Base-by-base conservation (phyloP, 2,797 vertebrate species). In the Neoniphon sammara region DNA sequence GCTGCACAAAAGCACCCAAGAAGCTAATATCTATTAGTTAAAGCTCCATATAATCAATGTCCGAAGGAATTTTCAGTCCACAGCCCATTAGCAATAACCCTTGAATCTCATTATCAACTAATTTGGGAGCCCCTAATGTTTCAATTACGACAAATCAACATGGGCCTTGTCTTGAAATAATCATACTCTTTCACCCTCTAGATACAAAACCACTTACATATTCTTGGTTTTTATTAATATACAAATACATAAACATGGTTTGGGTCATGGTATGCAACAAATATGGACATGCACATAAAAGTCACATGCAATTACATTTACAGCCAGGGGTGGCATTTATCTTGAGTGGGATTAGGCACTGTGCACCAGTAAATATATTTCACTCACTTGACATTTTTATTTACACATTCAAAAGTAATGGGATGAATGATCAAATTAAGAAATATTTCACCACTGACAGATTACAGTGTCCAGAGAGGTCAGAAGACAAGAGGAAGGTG, bases 361-460 rank as follows among this genome's bases (percentile, higher is more conserved):
- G n/a, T 44, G 49, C 30, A 50, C 59, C 31, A 50, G 64, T 54
- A 31, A 56, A 81, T 74, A 59, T 21, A 59, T 69, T 84, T 70
- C 59, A 67, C 34, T 65, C 62, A 68, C n/a, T 31, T 66, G 80
- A 83, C 82, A 76, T 67, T 70, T 87, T 88, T 81, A 91, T 89
- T 81, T 81, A 83, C 61, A 73, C 75, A 66, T 73, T 46, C 55
- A 39, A 44, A 79, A 73, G 77, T 85, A 84, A 89, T 85, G 53
- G 62, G 71, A 82, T 80, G 55, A 86, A 79, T 80, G 67, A 67
- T 72, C 76, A 77, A 67, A 87, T 82, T 42, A 82, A 81, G 81
- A 80, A 69, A 86, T 68, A 81, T 84, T 74, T 82, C 66, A 75
- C 66, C 75, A 69, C 66, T 81, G 44, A 27, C 17, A 66, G 57